phyloP scores from a whole-genome alignment of 2,797 vertebrate species.

The Paramormyrops hopkinsi region DNA sequence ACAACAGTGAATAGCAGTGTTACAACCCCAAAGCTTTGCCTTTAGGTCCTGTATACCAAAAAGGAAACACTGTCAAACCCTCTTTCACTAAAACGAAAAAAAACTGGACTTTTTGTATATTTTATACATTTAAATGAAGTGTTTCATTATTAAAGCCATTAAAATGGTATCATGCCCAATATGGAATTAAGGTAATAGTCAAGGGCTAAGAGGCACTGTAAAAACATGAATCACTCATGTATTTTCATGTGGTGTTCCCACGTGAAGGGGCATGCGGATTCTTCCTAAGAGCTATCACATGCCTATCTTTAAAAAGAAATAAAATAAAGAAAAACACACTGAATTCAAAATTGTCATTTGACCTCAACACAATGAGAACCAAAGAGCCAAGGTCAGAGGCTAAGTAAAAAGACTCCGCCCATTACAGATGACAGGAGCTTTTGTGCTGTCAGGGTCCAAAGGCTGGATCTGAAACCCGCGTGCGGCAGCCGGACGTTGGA shows the following conservation, averaged over 20 bases:
- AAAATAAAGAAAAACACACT: neutral
- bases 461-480: conserved; percentile 36
- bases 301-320: conserved; percentile 12
- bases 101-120: neutral
- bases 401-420: conserved; percentile 29
- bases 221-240: conserved; percentile 37
- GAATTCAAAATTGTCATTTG: conserved; percentile 13
- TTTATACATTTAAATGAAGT: conserved; percentile 52
- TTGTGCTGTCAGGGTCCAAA: conserved; percentile 38
- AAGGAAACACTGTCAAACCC: neutral
- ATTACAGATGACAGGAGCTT: conserved; percentile 47
- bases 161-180: conserved; percentile 72
- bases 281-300: conserved; percentile 12
- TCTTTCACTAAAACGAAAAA: neutral
- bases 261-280: conserved; percentile 24
- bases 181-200: conserved; percentile 60
- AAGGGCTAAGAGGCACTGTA: conserved; percentile 63
- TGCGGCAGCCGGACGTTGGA: conserved; percentile 41
- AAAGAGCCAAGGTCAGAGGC: conserved; percentile 1
- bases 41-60: neutral
- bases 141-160: conserved; percentile 73
- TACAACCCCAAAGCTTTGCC: neutral
- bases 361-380: conserved; percentile 11
- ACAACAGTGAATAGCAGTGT: conserved; percentile 6
- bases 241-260: conserved; percentile 56